Evolutionary conservation across 2,888 invertebrate species (phyloP), one percentile per base, ranked within the genome.

Genomic region (Nemotelus nigrinus): DNA sequence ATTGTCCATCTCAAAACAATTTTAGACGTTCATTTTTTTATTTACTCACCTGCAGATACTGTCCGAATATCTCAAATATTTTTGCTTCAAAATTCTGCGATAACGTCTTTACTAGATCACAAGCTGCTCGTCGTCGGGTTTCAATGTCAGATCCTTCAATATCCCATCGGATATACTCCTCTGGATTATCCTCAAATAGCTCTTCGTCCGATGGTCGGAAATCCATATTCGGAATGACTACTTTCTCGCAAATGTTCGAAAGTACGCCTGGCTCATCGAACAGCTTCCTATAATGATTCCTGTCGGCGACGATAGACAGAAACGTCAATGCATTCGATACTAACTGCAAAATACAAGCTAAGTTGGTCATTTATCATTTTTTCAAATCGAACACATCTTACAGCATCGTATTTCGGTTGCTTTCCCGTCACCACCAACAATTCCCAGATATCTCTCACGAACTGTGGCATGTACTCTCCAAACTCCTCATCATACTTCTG

Each of bases 401-500:
- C 97, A 88, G 94, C 88, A 89, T 99, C 98, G 85, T 94, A 97
- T 89, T 96, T 97, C 1, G 95, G 91, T 85, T 95, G 92, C 48
- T 92, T 90, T 2, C 96, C 94, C 2, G 97, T 96, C 45, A 92
- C 90, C 10, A 96, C 93, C 65, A 99, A 89, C 70, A 99, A 89
- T 80, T 93, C 93, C 98, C 99, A 99, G 76, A 97, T 94, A 70
- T 94, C 95, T 0, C 94, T 95, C n/a, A 99, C 98, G 89, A 99
- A 99, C 77, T 90, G 91, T 0, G 95, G 94, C 82, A 99, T 92
- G 87, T 94, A 96, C 0, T 93, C 92, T 8, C 92, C 91, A 86
- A 99, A 99, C 85, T 99, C 99, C 86, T 99, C 99, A 84, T 98
- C 97, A 84, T 99, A 99, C 85, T 98, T 98, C 83, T 97, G 95